A percentile compares a stretch with the other conserved stretches of the same genome.
Conservation (phyloP, 2,113 vertebrate species). For the Harpagus bidentatus region DNA sequence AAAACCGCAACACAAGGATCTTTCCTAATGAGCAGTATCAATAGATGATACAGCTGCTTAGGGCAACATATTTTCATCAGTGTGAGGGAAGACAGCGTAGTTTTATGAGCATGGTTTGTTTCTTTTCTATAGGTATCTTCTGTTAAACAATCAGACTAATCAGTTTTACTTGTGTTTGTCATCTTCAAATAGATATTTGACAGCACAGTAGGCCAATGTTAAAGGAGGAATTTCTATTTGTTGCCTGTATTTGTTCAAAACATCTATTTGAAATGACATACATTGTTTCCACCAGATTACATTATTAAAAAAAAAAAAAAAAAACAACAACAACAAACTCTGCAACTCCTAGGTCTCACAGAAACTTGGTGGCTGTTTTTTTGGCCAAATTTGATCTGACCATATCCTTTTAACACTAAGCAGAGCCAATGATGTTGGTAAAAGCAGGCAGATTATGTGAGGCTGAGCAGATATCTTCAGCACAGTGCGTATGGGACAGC, state of each 20-base stretch:
- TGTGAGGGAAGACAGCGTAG: rapidly evolving
- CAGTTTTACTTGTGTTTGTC: background rate
- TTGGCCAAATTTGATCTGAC: background rate
- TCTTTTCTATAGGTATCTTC: background rate
- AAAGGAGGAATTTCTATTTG: background rate
- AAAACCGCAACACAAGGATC: background rate
- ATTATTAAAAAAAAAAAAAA: too few relatives aligned
- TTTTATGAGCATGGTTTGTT: background rate
- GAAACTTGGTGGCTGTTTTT: background rate
- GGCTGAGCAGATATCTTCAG: slow-evolving; percentile 10
- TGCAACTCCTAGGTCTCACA: background rate
- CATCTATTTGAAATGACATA: background rate
- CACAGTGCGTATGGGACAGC: background rate
- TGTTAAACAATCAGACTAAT: background rate
- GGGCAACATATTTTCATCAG: background rate
- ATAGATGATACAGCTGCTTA: background rate
- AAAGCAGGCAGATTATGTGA: background rate
- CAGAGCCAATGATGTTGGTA: background rate
- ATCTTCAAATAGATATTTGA: background rate
- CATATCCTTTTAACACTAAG: background rate
- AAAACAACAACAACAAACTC: background rate
- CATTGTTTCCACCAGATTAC: background rate
- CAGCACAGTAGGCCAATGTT: background rate
- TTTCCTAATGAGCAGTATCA: background rate
- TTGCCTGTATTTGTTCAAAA: background rate